Base-by-base conservation (phyloP, 35 echinoderm and acorn worm genomes). In the Patiria miniata region DNA sequence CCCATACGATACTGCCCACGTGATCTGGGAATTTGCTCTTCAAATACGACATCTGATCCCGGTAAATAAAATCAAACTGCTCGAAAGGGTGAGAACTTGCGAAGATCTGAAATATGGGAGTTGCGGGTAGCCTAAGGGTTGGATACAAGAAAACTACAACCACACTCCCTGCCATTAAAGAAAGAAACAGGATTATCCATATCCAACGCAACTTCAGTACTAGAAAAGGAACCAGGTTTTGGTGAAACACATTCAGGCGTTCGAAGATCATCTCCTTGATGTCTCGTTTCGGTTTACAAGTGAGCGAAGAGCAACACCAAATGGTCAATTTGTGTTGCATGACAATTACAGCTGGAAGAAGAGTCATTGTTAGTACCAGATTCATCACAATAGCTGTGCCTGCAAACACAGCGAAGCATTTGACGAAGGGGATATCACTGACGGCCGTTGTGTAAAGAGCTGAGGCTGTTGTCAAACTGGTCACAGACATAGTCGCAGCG, bases 341-440 rank as follows among this genome's bases (percentile, higher is more conserved):
- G 4, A 88, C 39, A n/a, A 93, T 81, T 8, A 55, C 81, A 18
- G 86, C 85, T 8, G 91, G 91, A 3, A 93, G 80, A 79, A 81
- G 88, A 15, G 86, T 88, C 7, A 93, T 61, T 22, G 91, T 93
- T 2, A 88, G 52, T 33, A 85, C 22, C 57, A 93, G 88, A 54
- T 93, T 93, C 9, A 81, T 52, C 19, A 93, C 51, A 23, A 93
- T 85, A 0, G 91, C 79, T 4, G 80, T 93, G n/a, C 91, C 91
- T 37, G 91, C 79, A 89, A 89, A 93, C n/a, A 80, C 61, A 0
- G 85, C 80, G 40, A 93, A 93, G 40, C 86, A 89, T 26, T 60
- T 36, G 2, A 93, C 18, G 30, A 86, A 55, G 2, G 81, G 88
- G 68, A 93, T 88, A 42, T 59, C 29, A 15, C 86, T 93, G 22